phyloP scores from a whole-genome alignment of 2,797 vertebrate genomes.

The Anguilla megastoma region DNA sequence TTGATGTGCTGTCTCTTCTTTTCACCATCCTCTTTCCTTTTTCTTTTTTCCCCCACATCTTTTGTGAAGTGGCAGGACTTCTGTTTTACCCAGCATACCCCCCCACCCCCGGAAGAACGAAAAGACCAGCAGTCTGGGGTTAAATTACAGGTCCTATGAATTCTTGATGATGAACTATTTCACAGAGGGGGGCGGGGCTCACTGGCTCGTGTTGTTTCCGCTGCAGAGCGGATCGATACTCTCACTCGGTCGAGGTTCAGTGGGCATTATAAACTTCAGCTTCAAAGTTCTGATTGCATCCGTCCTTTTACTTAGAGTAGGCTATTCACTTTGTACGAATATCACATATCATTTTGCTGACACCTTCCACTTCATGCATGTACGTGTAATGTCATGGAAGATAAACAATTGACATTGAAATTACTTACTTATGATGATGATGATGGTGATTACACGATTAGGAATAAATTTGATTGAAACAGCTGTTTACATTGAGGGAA shows the following conservation, averaged over 20 bases:
- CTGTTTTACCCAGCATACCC: not conserved
- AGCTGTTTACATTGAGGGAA: too few species aligned
- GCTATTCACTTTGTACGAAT: not conserved
- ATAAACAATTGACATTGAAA: not conserved
- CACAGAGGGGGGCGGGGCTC: not conserved
- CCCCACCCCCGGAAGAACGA: not conserved
- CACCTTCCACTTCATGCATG: not conserved
- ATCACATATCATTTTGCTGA: not conserved
- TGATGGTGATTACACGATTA: not conserved
- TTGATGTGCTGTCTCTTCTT: not conserved
- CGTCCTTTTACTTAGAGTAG: not conserved
- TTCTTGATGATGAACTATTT: not conserved
- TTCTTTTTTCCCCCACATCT: not conserved
- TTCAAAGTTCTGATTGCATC: not conserved
- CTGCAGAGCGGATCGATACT: not conserved
- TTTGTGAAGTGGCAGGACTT: not conserved
- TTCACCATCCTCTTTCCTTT: not conserved
- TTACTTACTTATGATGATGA: not conserved
- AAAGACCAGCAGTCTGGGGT: not conserved
- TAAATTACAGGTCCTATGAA: not conserved
- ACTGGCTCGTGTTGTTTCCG: not conserved
- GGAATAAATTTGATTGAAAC: too few species aligned
- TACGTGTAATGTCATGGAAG: too few species aligned
- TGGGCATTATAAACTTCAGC: not conserved
- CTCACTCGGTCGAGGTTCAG: not conserved